Base-by-base conservation (phyloP, 2,888 invertebrate genomes). In the Aleiodes testaceus region DNA sequence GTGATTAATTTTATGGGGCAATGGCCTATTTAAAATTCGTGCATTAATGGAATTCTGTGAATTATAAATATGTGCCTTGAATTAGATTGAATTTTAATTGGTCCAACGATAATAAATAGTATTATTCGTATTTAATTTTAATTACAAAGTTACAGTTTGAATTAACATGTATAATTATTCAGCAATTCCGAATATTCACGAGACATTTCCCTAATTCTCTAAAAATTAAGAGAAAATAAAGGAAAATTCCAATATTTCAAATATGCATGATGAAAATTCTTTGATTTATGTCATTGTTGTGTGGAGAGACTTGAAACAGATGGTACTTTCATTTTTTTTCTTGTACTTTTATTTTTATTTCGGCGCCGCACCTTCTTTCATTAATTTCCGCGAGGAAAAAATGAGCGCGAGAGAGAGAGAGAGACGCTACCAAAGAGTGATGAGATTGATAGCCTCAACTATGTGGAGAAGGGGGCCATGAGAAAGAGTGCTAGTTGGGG, bases 361-460 rank as follows among this genome's bases (percentile, higher is more conserved):
- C 26, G 67, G 12, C 36, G 59, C 45, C 70, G 70, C 74, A 74
- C 74, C 72, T 75, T 61, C 74, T 76, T 74, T 75, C 76, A 77
- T 77, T 77, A 76, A 77, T 77, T 76, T 77, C 72, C 64, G 22
- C 52, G 66, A 65, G 36, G 36, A 7, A 2, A 36, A 36, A 36
- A 11, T 61, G 16, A 36, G 36, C 47, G 53, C 61, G 55, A 22
- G 14, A 36, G 50, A 30, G 44, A 26, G 42, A 30, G 45, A 11
- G 36, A 30, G 14, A 18, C 67, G 16, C 20, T 50, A 50, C 18
- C 50, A 50, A 16, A 50, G 59, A 77, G 79, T 74, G 78, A 77
- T 72, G 79, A 81, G 80, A 82, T 81, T 81, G 82, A 82, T 81
- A 77, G 80, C 79, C 77, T 77, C 75, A 64, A 52, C 53, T 53